A percentile compares a stretch with the other conserved stretches of the same genome.
These are phyloP conservation scores for Erpornis zantholeuca DNA, from an alignment of 2,113 vertebrate genomes.

Conservation along the genomic window DNA sequence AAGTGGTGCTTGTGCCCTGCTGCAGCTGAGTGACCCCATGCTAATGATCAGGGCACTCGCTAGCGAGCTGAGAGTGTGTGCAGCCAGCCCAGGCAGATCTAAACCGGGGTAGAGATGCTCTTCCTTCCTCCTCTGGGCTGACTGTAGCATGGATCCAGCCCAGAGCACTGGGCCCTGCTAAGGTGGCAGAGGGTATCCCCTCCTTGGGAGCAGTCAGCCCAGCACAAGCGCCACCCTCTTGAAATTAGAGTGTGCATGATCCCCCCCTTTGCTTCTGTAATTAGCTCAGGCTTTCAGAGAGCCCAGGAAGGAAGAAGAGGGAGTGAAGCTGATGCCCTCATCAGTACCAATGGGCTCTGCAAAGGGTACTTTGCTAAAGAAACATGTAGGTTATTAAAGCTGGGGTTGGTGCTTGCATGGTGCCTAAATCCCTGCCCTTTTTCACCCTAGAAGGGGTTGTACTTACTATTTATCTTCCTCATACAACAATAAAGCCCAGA, in stretches of 20 bases:
- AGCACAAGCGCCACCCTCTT: fast-evolving
- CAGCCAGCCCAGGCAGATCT: neutral
- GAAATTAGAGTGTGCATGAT: neutral
- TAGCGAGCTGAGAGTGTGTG: neutral
- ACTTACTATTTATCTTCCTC: neutral
- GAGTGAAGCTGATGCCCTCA: neutral
- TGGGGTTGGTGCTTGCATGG: neutral
- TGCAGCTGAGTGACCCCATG: slow-evolving; percentile 7
- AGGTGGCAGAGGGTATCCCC: neutral
- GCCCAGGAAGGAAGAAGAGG: neutral
- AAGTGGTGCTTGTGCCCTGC: neutral
- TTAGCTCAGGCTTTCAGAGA: neutral
- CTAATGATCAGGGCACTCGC: neutral
- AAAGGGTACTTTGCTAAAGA: neutral
- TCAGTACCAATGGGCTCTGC: neutral
- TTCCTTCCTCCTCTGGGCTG: neutral
- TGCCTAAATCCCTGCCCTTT: neutral
- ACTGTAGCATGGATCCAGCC: neutral
- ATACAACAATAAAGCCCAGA: neutral
- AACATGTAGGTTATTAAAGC: neutral
- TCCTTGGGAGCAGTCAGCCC: neutral
- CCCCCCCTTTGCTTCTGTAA: neutral
- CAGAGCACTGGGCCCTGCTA: neutral
- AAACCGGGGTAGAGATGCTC: fast-evolving
- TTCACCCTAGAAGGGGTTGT: neutral